Evolutionary conservation across 2,888 invertebrate genomes (phyloP).

Genomic region (Phalera bucephala): DNA sequence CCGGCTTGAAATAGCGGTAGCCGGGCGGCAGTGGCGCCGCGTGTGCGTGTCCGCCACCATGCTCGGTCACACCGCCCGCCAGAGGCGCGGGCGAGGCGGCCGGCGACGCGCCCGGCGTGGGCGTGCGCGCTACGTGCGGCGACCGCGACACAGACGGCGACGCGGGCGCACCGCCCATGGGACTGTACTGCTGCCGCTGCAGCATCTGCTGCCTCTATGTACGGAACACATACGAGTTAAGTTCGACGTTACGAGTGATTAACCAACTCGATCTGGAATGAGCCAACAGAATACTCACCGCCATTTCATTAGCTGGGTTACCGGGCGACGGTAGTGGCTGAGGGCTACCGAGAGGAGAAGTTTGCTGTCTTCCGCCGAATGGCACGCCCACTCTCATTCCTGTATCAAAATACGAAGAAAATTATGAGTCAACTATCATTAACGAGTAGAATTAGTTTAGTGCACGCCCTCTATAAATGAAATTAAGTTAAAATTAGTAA

Average conservation of each 20-base stretch:
- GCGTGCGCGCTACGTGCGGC: conserved; percentile 79
- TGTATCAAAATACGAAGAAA: conserved; percentile 24
- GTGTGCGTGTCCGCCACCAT: conserved; percentile 56
- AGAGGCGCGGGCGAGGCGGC: conserved; percentile 68
- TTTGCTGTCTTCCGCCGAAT: conserved; percentile 69
- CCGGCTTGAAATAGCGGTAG: conserved; percentile 85
- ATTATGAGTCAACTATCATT: too few species aligned
- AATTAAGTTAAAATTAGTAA: too few species aligned
- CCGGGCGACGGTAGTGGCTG: conserved; percentile 78
- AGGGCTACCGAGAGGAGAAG: conserved; percentile 76
- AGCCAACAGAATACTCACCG: conserved; percentile 59
- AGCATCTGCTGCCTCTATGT: conserved; percentile 71
- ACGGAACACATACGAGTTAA: not conserved
- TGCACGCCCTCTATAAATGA: too few species aligned
- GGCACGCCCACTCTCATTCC: conserved; percentile 77
- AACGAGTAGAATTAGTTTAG: too few species aligned
- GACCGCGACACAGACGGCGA: conserved; percentile 83
- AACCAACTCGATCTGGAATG: too few species aligned
- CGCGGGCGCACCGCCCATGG: conserved; percentile 79
- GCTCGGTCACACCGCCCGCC: conserved; percentile 18
- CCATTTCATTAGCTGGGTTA: conserved; percentile 67
- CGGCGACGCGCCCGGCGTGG: conserved; percentile 65
- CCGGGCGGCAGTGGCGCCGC: conserved; percentile 81
- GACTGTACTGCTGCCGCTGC: conserved; percentile 77
- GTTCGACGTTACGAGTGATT: too few species aligned